Percentiles rank a stretch among this genome's conserved stretches.
Conservation (phyloP, 2,888 invertebrate species). For the Xestobium rufovillosum region DNA sequence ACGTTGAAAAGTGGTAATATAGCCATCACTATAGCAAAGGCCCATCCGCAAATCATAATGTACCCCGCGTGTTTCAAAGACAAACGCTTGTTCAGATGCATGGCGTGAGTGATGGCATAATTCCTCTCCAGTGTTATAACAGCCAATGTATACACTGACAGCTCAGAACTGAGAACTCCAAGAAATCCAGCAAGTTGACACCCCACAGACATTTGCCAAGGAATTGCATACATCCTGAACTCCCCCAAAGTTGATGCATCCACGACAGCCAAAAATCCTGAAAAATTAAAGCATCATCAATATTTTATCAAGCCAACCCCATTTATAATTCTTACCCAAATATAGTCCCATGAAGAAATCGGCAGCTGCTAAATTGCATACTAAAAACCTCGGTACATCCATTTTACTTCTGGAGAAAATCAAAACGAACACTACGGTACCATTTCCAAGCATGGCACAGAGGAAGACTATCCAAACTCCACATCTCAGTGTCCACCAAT, state of each 20-base stretch:
- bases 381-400: constrained; percentile 93
- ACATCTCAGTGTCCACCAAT: constrained; percentile 95
- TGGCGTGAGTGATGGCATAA: constrained; percentile 96
- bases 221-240: constrained; percentile 92
- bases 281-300: constrained; percentile 14
- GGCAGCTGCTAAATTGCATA: constrained; percentile 92
- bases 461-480: constrained; percentile 97
- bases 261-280: constrained; percentile 88
- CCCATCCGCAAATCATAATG: constrained; percentile 92
- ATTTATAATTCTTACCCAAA: constrained; percentile 62
- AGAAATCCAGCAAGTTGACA: constrained; percentile 93
- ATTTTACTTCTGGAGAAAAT: constrained; percentile 87
- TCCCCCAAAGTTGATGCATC: constrained; percentile 94
- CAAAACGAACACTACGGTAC: constrained; percentile 89
- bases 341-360: constrained; percentile 98
- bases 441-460: constrained; percentile 91
- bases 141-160: constrained; percentile 92
- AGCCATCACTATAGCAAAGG: constrained; percentile 80
- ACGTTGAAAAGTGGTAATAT: constrained; percentile 82
- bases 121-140: constrained; percentile 93
- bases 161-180: constrained; percentile 86
- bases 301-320: background rate
- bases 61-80: constrained; percentile 84
- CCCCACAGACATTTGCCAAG: constrained; percentile 93
- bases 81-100: constrained; percentile 92